A percentile compares a stretch with the other conserved stretches of the same genome.
phyloP scores from a whole-genome alignment of 1,140 invertebrate genomes.

The Littorina saxatilis region DNA sequence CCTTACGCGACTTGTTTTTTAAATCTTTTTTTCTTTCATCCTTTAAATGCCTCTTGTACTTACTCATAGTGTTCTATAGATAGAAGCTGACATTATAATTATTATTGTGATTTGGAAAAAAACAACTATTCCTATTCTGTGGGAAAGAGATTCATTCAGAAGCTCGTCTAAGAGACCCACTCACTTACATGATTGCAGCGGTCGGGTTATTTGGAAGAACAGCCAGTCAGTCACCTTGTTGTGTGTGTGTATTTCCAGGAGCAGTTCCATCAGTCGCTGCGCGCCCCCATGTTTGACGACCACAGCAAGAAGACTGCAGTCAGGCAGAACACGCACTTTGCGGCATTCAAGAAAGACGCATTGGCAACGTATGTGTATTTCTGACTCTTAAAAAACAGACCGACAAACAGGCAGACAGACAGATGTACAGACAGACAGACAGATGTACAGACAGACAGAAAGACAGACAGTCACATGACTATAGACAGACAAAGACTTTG shows the following conservation, averaged over 20 bases:
- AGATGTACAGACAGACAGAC: constrained; percentile 3
- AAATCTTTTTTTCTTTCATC: background rate
- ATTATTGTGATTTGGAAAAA: no score
- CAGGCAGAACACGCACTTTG: constrained; percentile 57
- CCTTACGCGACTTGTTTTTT: no score
- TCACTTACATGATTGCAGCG: background rate
- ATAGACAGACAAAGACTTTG: no score
- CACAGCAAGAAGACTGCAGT: constrained; percentile 45
- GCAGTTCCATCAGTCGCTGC: constrained; percentile 46
- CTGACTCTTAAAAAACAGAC: no score
- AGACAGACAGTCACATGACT: no score
- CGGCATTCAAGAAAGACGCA: constrained; percentile 48
- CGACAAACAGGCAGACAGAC: no score
- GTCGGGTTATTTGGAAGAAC: background rate
- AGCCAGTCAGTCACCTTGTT: no score
- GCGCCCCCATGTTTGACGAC: constrained; percentile 41
- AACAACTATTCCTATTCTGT: background rate
- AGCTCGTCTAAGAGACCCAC: background rate
- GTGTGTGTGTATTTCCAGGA: constrained; percentile 46
- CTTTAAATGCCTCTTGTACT: background rate
- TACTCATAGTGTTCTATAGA: no score
- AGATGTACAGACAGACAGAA: no score
- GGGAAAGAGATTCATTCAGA: no score
- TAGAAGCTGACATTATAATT: no score
- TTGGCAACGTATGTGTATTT: constrained; percentile 30